phyloP scores from a whole-genome alignment of 2,113 vertebrate genomes.

The Suncus etruscus region DNA sequence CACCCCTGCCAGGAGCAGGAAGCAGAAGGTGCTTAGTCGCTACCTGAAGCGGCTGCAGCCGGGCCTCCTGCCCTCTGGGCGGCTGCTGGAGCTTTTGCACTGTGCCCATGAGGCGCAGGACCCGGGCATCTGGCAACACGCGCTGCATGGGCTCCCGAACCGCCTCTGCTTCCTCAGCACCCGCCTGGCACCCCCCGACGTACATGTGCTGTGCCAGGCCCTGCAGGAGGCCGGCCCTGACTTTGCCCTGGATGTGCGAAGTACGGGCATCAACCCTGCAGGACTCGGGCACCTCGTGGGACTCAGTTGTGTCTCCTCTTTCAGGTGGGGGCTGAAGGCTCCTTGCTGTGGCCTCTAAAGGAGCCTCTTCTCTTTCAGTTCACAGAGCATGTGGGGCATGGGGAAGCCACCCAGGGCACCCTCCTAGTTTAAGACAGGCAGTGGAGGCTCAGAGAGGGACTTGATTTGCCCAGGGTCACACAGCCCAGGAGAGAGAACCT shows the following conservation, averaged over 20 bases:
- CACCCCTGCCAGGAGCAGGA: constrained; percentile 80
- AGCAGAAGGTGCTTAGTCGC: constrained; percentile 84
- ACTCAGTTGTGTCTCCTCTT: constrained; percentile 88
- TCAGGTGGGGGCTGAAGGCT: constrained; percentile 88
- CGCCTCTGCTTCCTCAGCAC: constrained; percentile 89
- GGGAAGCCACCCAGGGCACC: not conserved
- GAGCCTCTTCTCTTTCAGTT: too few species aligned
- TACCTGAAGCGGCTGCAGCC: constrained; percentile 88
- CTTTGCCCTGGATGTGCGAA: constrained; percentile 91
- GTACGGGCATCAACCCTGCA: constrained; percentile 88
- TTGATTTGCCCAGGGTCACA: not conserved
- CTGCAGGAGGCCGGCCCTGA: constrained; percentile 84
- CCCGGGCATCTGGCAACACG: constrained; percentile 82
- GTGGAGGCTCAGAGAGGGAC: constrained; percentile 7
- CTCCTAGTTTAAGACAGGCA: not conserved
- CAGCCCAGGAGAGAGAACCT: not conserved
- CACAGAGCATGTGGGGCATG: too few species aligned
- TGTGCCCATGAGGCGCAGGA: constrained; percentile 89
- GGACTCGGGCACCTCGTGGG: constrained; percentile 90
- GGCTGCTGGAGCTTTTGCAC: constrained; percentile 91
- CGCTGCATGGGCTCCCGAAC: constrained; percentile 87
- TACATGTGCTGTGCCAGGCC: constrained; percentile 86
- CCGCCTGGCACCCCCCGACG: constrained; percentile 89
- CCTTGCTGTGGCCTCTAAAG: too few species aligned
- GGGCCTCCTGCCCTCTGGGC: constrained; percentile 82